phyloP scores from a whole-genome alignment of 92 coral and sea anemone genomes.

The Zoanthus gigantus region DNA sequence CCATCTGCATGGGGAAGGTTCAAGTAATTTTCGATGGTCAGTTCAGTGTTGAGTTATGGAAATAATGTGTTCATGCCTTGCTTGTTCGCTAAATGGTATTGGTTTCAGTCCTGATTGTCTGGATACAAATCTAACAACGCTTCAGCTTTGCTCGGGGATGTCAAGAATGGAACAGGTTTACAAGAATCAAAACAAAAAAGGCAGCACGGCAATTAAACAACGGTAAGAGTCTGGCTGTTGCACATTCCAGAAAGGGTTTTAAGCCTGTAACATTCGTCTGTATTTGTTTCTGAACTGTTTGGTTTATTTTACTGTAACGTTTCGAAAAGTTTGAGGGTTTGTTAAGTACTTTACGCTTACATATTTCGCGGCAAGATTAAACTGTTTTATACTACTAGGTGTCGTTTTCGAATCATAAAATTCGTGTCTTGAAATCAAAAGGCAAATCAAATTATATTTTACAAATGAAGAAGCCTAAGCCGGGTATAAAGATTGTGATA shows the following conservation, averaged over 20 bases:
- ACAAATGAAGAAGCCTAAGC: too few relatives aligned
- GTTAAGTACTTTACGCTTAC: not conserved
- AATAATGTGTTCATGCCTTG: conserved; percentile 42
- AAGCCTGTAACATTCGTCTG: not conserved
- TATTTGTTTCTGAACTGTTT: not conserved
- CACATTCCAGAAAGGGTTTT: not conserved
- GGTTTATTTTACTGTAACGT: not conserved
- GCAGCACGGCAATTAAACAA: not conserved
- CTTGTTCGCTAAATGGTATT: conserved; percentile 16
- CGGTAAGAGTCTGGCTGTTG: not conserved
- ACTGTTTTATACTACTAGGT: not conserved
- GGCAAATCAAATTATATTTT: too few relatives aligned
- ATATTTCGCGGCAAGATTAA: conserved; percentile 18
- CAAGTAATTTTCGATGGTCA: too few relatives aligned
- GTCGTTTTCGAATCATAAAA: too few relatives aligned
- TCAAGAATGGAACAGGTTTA: not conserved
- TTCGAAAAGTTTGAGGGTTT: not conserved
- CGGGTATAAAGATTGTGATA: too few relatives aligned
- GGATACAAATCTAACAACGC: not conserved
- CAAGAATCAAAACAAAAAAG: conserved; percentile 17
- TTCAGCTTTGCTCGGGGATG: conserved; percentile 23
- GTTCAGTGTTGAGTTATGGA: conserved; percentile 14
- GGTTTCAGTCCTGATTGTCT: not conserved
- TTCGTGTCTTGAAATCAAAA: too few relatives aligned
- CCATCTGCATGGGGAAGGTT: too few relatives aligned